A percentile compares a stretch with the other conserved stretches of the same genome.
Conservation (phyloP, 2,888 invertebrate genomes). For the Sarcophaga rosellei region DNA sequence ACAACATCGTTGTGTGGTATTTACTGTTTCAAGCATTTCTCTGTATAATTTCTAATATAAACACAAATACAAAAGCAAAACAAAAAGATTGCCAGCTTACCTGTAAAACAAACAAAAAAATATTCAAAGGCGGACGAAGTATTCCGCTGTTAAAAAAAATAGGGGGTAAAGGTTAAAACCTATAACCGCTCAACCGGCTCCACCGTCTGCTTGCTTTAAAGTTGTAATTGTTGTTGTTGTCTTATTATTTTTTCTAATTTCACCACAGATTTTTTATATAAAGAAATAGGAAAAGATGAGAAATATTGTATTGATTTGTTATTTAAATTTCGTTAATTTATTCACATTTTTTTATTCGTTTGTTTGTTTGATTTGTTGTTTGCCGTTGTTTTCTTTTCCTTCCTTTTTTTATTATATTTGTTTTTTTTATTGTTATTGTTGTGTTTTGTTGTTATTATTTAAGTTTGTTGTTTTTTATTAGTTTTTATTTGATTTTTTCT, state of each 20-base stretch:
- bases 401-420: slow-evolving; percentile 19
- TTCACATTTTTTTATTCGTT: background rate
- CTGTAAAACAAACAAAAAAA: background rate
- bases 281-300: background rate
- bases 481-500: background rate
- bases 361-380: background rate
- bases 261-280: background rate
- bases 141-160: background rate
- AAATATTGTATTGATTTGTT: slow-evolving; percentile 1
- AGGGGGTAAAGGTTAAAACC: background rate
- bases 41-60: too few species aligned
- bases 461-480: slow-evolving; percentile 22
- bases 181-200: background rate
- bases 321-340: background rate
- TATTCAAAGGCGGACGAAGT: background rate
- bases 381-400: background rate
- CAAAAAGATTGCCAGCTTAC: background rate
- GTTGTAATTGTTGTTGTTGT: background rate
- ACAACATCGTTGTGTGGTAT: too few species aligned
- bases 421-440: slow-evolving; percentile 13
- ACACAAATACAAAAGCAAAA: background rate
- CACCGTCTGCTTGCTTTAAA: background rate
- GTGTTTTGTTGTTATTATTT: too few species aligned
- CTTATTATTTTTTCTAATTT: background rate
- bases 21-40: too few species aligned